Conservation (phyloP, 2,113 vertebrate species). For the Ceyx melanurus region DNA sequence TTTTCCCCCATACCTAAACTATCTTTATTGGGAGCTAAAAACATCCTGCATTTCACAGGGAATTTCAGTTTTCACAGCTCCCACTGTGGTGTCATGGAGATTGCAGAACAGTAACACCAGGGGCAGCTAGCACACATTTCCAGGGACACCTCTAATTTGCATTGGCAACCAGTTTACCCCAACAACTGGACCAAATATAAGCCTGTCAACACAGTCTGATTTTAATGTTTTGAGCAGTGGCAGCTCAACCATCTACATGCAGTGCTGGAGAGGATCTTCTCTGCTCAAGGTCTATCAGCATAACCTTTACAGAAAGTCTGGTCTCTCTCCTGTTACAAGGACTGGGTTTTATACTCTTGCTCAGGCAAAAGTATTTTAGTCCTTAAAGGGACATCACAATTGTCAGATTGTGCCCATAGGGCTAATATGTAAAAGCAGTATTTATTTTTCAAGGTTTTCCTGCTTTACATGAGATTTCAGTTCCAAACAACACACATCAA, state of each 20-base stretch:
- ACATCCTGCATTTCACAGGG: not conserved
- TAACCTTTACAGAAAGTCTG: not conserved
- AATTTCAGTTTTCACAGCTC: not conserved
- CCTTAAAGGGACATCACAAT: not conserved
- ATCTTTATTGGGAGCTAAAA: not conserved
- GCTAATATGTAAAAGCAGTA: conserved; percentile 5
- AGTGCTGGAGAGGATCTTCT: not conserved
- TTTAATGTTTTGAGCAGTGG: not conserved
- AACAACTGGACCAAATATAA: not conserved
- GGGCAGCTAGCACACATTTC: not conserved
- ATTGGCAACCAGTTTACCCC: not conserved
- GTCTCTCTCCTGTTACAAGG: not conserved
- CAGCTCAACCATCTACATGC: not conserved
- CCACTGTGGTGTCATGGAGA: accelerated
- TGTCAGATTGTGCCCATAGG: conserved; percentile 7
- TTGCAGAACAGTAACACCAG: not conserved
- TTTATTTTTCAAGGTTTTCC: conserved; percentile 47
- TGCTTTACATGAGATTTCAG: not conserved
- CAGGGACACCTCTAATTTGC: not conserved
- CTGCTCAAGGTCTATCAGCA: not conserved
- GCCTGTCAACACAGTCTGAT: not conserved
- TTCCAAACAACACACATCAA: not conserved
- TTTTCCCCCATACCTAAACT: not conserved
- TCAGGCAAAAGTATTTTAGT: not conserved
- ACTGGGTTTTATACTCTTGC: not conserved